Evolutionary conservation across 2,797 vertebrate genomes (phyloP).

Genomic region (Oceanodroma leucorhoa): DNA sequence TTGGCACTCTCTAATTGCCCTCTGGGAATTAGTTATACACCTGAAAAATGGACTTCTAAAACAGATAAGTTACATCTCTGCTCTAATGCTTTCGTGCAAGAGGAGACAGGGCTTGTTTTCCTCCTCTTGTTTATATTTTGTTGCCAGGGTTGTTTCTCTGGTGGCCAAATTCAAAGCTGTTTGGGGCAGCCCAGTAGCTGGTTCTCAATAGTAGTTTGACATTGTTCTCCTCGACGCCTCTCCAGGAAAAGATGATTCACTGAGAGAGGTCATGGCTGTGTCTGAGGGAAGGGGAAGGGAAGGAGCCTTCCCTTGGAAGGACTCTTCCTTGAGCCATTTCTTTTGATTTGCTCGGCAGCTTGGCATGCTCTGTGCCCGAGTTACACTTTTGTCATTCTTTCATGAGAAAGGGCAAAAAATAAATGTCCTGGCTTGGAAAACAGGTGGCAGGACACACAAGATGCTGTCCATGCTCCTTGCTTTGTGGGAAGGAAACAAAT

Average conservation of each 20-base stretch:
- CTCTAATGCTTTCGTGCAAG: not conserved
- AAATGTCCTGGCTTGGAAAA: conserved; percentile 25
- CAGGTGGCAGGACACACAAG: conserved; percentile 56
- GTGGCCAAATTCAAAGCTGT: conserved; percentile 24
- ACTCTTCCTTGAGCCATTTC: not conserved
- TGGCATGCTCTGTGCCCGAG: not conserved
- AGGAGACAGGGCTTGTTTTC: not conserved
- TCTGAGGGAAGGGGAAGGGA: not conserved
- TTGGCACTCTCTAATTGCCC: not conserved
- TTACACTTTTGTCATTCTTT: conserved; percentile 4
- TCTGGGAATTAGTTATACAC: conserved; percentile 9
- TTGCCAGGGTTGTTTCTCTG: conserved; percentile 36
- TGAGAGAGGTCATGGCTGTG: not conserved
- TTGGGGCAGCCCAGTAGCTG: conserved; percentile 44
- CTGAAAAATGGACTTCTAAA: conserved; percentile 27
- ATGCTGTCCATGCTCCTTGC: not conserved
- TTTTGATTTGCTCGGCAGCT: conserved; percentile 7
- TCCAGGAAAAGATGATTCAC: conserved; percentile 48
- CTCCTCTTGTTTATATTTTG: not conserved
- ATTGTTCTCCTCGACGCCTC: conserved; percentile 11
- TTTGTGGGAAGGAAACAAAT: not conserved
- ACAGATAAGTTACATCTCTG: not conserved
- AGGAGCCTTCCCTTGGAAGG: not conserved
- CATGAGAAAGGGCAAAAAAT: conserved; percentile 11
- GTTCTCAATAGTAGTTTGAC: conserved; percentile 18